Conservation (phyloP, 2,113 vertebrate genomes). For the Agapornis roseicollis region DNA sequence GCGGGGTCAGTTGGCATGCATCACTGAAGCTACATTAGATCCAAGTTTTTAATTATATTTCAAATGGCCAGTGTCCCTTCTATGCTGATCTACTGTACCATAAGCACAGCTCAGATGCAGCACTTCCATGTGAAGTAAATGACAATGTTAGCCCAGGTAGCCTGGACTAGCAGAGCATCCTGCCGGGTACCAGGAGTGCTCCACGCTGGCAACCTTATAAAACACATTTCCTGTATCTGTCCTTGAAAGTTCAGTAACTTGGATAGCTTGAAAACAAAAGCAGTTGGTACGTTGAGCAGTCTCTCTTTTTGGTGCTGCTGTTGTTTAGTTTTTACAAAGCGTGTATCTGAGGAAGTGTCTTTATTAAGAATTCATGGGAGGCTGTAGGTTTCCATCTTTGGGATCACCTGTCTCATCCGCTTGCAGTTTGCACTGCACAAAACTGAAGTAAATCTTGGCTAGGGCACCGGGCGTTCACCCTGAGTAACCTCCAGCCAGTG, state of each 20-base stretch:
- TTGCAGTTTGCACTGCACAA: neutral
- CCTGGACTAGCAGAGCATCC: neutral
- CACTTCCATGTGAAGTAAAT: neutral
- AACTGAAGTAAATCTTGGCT: neutral
- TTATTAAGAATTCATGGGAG: neutral
- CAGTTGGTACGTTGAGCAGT: neutral
- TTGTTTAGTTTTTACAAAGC: neutral
- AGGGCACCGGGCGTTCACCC: neutral
- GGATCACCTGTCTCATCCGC: neutral
- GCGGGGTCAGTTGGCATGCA: rapidly evolving
- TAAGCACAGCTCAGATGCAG: neutral
- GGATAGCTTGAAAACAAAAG: neutral
- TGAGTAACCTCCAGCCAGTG: neutral
- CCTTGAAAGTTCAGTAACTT: neutral
- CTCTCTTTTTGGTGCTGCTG: neutral
- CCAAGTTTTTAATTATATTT: neutral
- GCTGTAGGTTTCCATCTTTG: neutral
- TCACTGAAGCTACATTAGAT: neutral
- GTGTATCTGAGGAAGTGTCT: neutral
- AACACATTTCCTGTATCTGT: neutral
- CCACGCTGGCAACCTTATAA: neutral
- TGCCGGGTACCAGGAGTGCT: too few relatives aligned
- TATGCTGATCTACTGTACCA: neutral
- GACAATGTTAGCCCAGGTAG: too few relatives aligned
- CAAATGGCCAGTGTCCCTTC: neutral